These are phyloP conservation scores for Pherbina coryleti DNA, from an alignment of 2,888 invertebrate species.

Conservation along the genomic window DNA sequence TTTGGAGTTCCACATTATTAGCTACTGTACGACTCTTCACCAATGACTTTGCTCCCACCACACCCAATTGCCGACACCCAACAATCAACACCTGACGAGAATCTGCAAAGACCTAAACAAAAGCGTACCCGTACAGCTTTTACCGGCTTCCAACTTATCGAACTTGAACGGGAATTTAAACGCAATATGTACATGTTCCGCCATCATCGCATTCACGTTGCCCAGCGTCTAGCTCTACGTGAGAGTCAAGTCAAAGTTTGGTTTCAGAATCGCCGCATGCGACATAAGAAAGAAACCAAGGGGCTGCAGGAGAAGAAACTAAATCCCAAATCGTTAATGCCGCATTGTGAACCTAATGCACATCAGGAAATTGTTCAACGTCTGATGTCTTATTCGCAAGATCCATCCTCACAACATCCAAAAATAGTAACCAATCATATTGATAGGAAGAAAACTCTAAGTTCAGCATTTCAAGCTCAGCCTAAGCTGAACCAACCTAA, in stretches of 20 bases:
- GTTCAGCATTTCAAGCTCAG: background rate
- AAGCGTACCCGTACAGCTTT: slow-evolving; percentile 86
- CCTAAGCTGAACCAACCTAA: no score
- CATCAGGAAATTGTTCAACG: slow-evolving; percentile 60
- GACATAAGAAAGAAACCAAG: slow-evolving; percentile 73
- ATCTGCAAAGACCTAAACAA: slow-evolving; percentile 8
- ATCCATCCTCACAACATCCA: slow-evolving; percentile 50
- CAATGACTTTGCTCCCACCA: slow-evolving; percentile 6
- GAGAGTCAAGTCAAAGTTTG: slow-evolving; percentile 90
- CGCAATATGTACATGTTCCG: slow-evolving; percentile 94
- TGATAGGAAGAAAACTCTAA: background rate
- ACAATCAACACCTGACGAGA: slow-evolving; percentile 25
- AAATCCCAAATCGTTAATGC: slow-evolving; percentile 50
- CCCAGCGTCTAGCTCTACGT: slow-evolving; percentile 90
- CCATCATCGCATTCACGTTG: slow-evolving; percentile 94
- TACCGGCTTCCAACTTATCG: slow-evolving; percentile 94
- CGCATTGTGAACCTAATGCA: slow-evolving; percentile 54
- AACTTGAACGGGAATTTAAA: slow-evolving; percentile 96
- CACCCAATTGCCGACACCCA: background rate
- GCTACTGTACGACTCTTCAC: slow-evolving; percentile 9
- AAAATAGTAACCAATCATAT: slow-evolving; percentile 19
- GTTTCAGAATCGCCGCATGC: slow-evolving; percentile 87
- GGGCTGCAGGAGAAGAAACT: slow-evolving; percentile 54
- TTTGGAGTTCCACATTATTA: slow-evolving; percentile 15
- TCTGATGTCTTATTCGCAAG: slow-evolving; percentile 61